Base-by-base conservation (phyloP, 2,888 invertebrate genomes). In the Hypomecis punctinalis region DNA sequence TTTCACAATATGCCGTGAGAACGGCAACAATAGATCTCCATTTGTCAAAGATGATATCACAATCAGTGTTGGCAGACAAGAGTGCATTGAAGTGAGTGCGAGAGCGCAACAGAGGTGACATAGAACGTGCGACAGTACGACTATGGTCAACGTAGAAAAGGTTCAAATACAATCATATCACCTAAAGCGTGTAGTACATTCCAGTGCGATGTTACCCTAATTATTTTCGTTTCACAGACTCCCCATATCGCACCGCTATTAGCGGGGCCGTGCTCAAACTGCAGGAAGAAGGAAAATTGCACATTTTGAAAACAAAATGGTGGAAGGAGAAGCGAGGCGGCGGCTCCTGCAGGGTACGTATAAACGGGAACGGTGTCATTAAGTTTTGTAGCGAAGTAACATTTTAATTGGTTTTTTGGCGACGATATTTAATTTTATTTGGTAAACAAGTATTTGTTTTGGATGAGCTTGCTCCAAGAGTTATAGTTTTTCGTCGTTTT, bases 301-400 rank as follows among this genome's bases (percentile, higher is more conserved):
- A 97, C 83, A 96, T 97, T 83, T 93, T 99, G 78, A 99, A 99
- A 94, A 97, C 98, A 39, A 96, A 97, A 84, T 99, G 99, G 99
- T 99, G 99, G 99, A 98, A 98, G 84, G 97, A 98, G 89, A 97
- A 96, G 90, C 94, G 97, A 39, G 98, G 98, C 23, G 98, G 98
- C 33, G 97, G 97, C 53, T 95, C 96, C 63, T 97, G 97, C 84
- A 94, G 96, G 83, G 97, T 96, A 91, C 94, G 94, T 88, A 70
- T 67, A 59, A 63, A 55, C 42, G 48, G 62, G 66, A 67, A 72
- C 54, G 73, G 61, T 63, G 61, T 66, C 68, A 69, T 75, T 78
- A 75, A 57, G 57, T 63, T 65, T 56, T 63, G 62, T 57, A 53
- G 63, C 61, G 47, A 65, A 63, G 63, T 63, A 63, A 59, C 58